Conservation (phyloP, 2,113 vertebrate species). For the Alouatta palliata region DNA sequence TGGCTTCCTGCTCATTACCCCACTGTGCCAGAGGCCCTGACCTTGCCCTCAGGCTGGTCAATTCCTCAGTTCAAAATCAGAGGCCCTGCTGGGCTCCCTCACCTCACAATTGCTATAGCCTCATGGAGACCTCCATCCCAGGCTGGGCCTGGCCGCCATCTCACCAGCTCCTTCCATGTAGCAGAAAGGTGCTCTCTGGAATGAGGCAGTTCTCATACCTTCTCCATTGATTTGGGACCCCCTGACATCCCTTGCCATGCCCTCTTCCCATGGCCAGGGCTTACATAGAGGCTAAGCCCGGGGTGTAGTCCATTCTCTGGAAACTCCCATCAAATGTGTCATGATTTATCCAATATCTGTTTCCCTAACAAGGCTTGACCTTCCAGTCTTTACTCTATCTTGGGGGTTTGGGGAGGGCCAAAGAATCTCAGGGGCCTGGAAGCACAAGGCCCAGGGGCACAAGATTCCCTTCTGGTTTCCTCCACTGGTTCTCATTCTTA, state of each 20-base stretch:
- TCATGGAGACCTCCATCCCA: rapidly evolving
- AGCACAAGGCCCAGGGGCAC: rapidly evolving
- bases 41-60: background rate
- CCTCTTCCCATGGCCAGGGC: background rate
- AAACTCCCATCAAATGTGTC: rapidly evolving
- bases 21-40: too few species aligned
- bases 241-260: background rate
- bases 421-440: background rate
- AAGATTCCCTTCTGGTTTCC: background rate
- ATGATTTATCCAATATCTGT: rapidly evolving
- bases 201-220: rapidly evolving
- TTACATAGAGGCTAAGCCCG: rapidly evolving
- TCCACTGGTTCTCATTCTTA: background rate
- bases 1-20: background rate
- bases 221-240: too few species aligned
- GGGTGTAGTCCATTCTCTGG: background rate
- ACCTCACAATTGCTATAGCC: rapidly evolving
- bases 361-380: rapidly evolving
- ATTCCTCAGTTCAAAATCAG: background rate
- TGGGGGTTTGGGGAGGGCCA: too few species aligned
- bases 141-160: too few species aligned
- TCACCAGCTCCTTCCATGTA: rapidly evolving
- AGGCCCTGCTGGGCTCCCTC: rapidly evolving
- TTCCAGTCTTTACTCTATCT: background rate
- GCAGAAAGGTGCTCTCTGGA: rapidly evolving